These are phyloP conservation scores for Tachina lurida DNA, from an alignment of 2,888 invertebrate species.

Conservation along the genomic window DNA sequence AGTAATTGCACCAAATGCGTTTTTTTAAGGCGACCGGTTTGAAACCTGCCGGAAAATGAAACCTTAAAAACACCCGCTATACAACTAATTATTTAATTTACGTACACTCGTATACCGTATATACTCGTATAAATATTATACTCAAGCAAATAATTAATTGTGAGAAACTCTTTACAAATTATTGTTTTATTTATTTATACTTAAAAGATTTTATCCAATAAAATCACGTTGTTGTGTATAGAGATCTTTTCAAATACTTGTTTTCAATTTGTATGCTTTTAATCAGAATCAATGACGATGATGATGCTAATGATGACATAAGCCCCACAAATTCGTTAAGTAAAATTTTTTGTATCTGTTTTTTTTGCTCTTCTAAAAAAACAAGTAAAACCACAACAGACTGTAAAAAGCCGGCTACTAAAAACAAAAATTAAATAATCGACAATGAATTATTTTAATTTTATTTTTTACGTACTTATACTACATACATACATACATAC, in stretches of 20 bases:
- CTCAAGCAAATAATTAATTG: slow-evolving; percentile 8
- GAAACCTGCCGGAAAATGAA: no score
- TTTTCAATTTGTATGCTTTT: background rate
- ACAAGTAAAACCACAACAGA: background rate
- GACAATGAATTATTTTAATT: slow-evolving; percentile 17
- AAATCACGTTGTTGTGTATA: slow-evolving; percentile 25
- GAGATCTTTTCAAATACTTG: slow-evolving; percentile 1
- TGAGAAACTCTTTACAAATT: background rate
- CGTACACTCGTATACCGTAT: no score
- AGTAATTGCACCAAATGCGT: no score
- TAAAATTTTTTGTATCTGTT: background rate
- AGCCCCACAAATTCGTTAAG: slow-evolving; percentile 43
- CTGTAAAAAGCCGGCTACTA: slow-evolving; percentile 45
- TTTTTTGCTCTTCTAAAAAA: background rate
- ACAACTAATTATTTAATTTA: no score
- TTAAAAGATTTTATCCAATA: slow-evolving; percentile 11
- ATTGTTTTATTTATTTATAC: background rate
- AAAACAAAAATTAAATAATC: slow-evolving; percentile 25
- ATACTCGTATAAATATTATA: background rate
- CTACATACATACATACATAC: no score
- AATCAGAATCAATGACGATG: slow-evolving; percentile 19
- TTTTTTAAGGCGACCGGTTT: no score
- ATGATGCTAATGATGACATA: slow-evolving; percentile 64
- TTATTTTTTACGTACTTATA: background rate
- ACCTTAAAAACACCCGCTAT: no score